Conservation (phyloP, 2,113 vertebrate genomes). For the Hemicordylus capensis region DNA sequence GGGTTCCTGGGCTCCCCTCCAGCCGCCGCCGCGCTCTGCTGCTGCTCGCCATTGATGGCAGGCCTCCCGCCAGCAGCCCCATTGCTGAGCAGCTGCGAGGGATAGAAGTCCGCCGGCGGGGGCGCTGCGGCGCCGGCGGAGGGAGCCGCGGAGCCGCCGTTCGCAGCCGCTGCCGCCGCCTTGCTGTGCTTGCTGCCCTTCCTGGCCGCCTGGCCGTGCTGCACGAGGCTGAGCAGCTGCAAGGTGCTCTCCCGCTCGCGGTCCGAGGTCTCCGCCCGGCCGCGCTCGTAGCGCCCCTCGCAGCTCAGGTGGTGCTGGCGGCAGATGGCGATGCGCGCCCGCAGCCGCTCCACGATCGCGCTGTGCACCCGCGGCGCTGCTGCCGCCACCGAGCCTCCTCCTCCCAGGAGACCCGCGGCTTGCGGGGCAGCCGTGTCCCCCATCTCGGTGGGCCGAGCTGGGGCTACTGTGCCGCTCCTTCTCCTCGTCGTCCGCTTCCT, state of each 20-base stretch:
- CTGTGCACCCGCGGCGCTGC: conserved; percentile 87
- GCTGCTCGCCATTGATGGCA: conserved; percentile 80
- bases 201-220: conserved; percentile 84
- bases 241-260: conserved; percentile 90
- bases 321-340: conserved; percentile 92
- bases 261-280: conserved; percentile 87
- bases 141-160: conserved; percentile 19
- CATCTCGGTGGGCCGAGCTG: conserved; percentile 73
- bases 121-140: conserved; percentile 46
- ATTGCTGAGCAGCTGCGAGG: conserved; percentile 67
- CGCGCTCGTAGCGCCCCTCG: conserved; percentile 89
- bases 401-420: conserved; percentile 81
- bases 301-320: conserved; percentile 94
- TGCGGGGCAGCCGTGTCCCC: conserved; percentile 87
- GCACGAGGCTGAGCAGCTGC: conserved; percentile 90
- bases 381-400: conserved; percentile 76
- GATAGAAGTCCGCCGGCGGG: conserved; percentile 72
- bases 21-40: conserved; percentile 61
- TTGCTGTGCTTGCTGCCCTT: conserved; percentile 82
- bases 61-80: conserved; percentile 61
- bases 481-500: background rate
- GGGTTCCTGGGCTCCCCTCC: conserved; percentile 83
- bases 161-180: conserved; percentile 51
- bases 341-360: conserved; percentile 92
- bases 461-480: conserved; percentile 23